phyloP scores from a whole-genome alignment of 2,113 vertebrate species.

The Bubo blakistoni region DNA sequence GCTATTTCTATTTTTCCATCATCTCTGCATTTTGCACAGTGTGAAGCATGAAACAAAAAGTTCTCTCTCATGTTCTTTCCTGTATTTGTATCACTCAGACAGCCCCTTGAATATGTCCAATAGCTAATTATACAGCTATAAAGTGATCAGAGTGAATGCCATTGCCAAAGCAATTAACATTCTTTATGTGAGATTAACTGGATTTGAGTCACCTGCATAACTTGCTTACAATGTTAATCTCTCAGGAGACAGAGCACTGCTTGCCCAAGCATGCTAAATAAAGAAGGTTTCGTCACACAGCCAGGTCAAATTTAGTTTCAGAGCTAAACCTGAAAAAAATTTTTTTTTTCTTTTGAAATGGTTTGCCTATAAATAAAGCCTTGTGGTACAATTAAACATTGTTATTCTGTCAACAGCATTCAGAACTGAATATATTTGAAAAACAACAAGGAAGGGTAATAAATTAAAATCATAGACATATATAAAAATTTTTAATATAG shows the following conservation, averaged over 20 bases:
- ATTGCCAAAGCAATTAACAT: slow-evolving; percentile 76
- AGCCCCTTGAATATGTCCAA: slow-evolving; percentile 41
- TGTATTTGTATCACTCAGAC: slow-evolving; percentile 56
- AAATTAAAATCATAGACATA: slow-evolving; percentile 36
- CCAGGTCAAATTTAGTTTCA: slow-evolving; percentile 48
- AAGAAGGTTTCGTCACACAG: slow-evolving; percentile 30
- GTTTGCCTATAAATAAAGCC: not conserved
- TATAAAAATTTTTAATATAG: slow-evolving; percentile 18
- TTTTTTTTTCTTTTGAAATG: not conserved
- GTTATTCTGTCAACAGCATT: slow-evolving; percentile 8
- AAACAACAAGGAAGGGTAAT: not conserved
- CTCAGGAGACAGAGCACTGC: slow-evolving; percentile 55
- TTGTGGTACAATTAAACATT: slow-evolving; percentile 22
- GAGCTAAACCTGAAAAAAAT: not conserved
- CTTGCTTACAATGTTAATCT: slow-evolving; percentile 72
- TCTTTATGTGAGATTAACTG: slow-evolving; percentile 73
- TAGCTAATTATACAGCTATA: slow-evolving; percentile 70
- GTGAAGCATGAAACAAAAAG: not conserved
- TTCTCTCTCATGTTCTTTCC: slow-evolving; percentile 37
- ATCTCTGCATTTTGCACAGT: not conserved
- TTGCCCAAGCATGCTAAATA: slow-evolving; percentile 40
- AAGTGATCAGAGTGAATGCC: slow-evolving; percentile 62
- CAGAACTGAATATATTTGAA: slow-evolving; percentile 18
- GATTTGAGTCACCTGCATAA: slow-evolving; percentile 77
- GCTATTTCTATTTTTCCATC: not conserved